Evolutionary conservation across 2,888 invertebrate genomes (phyloP).

Genomic region (Callinectes sapidus): DNA sequence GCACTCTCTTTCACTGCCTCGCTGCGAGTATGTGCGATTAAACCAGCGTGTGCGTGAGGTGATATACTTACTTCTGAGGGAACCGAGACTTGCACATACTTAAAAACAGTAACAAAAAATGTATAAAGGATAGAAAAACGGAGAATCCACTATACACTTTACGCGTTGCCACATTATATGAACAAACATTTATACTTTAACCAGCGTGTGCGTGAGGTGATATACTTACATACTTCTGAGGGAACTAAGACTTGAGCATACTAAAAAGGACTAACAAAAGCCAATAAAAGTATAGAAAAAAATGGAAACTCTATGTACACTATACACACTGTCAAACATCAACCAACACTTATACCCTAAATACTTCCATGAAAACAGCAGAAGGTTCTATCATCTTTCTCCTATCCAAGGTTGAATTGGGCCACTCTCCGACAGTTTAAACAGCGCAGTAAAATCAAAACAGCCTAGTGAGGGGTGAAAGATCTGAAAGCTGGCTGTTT

Average conservation of each 20-base stretch:
- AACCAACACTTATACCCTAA: too few species aligned
- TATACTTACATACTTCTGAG: background rate
- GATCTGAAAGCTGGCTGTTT: too few species aligned
- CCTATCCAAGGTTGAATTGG: too few species aligned
- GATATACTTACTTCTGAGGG: background rate
- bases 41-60: background rate
- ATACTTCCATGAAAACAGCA: too few species aligned
- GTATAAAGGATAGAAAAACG: background rate
- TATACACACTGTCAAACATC: too few species aligned
- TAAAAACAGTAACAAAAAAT: background rate
- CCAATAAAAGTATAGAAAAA: background rate
- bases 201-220: background rate
- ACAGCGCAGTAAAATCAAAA: too few species aligned
- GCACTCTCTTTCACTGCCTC: conserved; percentile 37
- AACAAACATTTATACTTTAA: too few species aligned
- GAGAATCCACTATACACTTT: background rate
- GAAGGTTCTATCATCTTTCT: too few species aligned
- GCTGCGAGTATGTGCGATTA: conserved; percentile 11
- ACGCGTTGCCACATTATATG: too few species aligned
- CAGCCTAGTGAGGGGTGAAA: too few species aligned
- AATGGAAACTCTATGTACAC: background rate
- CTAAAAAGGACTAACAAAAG: background rate
- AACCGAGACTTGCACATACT: background rate
- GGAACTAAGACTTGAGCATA: background rate
- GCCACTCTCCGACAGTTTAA: too few species aligned